Conservation (phyloP, 92 coral and sea anemone species). For the Paramuricea clavata region DNA sequence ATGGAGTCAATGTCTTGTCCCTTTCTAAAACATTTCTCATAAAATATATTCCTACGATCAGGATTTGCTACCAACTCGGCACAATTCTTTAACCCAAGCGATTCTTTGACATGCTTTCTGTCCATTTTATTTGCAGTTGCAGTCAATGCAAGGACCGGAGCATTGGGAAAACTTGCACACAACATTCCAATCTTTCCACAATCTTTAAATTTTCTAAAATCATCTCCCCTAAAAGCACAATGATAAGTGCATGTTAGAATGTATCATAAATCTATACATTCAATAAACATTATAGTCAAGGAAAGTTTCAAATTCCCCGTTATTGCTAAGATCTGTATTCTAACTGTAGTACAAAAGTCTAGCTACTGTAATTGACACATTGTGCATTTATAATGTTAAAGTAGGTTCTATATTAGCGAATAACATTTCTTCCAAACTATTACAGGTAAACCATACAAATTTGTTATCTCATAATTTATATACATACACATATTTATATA, state of each 20-base stretch:
- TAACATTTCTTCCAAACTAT: too few relatives aligned
- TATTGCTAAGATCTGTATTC: too few relatives aligned
- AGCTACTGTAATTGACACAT: too few relatives aligned
- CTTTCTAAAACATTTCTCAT: background rate
- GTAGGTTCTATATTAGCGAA: too few relatives aligned
- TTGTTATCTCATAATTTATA: background rate
- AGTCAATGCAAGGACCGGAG: slow-evolving; percentile 20
- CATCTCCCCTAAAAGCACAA: slow-evolving; percentile 45
- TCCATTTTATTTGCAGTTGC: slow-evolving; percentile 12
- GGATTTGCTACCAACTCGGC: background rate
- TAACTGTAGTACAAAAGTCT: too few relatives aligned
- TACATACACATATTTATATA: background rate
- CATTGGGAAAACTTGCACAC: slow-evolving; percentile 27
- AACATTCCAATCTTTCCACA: slow-evolving; percentile 25
- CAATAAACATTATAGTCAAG: background rate
- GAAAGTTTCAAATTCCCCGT: too few relatives aligned
- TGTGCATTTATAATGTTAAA: too few relatives aligned
- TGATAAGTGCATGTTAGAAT: too few relatives aligned
- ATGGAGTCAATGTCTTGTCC: slow-evolving; percentile 17
- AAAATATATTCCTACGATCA: background rate
- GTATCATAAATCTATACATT: too few relatives aligned
- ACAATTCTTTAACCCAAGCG: background rate
- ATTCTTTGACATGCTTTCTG: background rate
- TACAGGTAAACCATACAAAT: background rate
- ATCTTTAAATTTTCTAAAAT: slow-evolving; percentile 11